Percentiles rank a stretch among this genome's conserved stretches.
Evolutionary conservation across 2,888 invertebrate genomes (phyloP).

Genomic region (Serripes groenlandicus): DNA sequence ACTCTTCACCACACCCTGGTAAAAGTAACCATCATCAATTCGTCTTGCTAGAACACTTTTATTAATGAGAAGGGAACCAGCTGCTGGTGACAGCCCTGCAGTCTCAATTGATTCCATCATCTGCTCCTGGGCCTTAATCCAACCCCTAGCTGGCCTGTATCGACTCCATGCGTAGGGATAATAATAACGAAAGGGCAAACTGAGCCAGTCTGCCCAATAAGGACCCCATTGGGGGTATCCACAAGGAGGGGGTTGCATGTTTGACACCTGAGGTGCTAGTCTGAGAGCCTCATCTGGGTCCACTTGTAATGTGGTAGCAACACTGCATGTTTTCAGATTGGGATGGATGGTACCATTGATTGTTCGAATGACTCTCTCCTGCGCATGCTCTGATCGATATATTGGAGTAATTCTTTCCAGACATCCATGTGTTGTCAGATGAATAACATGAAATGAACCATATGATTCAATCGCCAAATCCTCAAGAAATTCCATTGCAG

Average conservation of each 20-base stretch:
- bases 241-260: conserved; percentile 45
- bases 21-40: conserved; percentile 85
- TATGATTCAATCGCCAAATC: conserved; percentile 84
- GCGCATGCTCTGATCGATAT: conserved; percentile 80
- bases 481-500: conserved; percentile 83
- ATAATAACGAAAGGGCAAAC: conserved; percentile 72
- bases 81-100: conserved; percentile 77
- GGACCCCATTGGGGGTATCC: conserved; percentile 58
- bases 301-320: conserved; percentile 77
- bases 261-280: conserved; percentile 64
- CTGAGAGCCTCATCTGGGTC: conserved; percentile 78
- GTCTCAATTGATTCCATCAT: conserved; percentile 71
- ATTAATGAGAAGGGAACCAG: conserved; percentile 84
- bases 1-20: conserved; percentile 84
- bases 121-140: conserved; percentile 79
- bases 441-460: conserved; percentile 84
- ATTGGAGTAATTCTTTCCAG: conserved; percentile 84
- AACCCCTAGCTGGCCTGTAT: conserved; percentile 80
- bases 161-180: conserved; percentile 79
- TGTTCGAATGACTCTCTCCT: conserved; percentile 79
- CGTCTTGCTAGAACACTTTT: conserved; percentile 83
- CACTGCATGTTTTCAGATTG: conserved; percentile 78
- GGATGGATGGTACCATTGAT: conserved; percentile 79
- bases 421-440: conserved; percentile 82
- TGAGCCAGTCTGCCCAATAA: conserved; percentile 59